These are phyloP conservation scores for Glareola pratincola DNA, from an alignment of 2,113 vertebrate genomes.

Conservation along the genomic window DNA sequence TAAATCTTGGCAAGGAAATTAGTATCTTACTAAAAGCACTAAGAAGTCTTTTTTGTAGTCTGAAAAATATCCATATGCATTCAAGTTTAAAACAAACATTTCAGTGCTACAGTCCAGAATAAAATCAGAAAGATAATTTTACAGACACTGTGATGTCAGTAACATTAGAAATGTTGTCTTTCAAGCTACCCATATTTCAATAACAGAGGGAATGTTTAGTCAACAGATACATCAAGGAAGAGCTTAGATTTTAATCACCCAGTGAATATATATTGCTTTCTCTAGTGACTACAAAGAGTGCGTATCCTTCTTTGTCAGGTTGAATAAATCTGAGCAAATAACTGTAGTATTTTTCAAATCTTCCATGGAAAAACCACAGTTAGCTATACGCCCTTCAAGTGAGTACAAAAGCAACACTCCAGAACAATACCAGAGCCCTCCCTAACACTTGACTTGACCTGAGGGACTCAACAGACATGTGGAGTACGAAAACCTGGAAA, in stretches of 20 bases:
- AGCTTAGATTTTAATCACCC: not conserved
- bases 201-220: not conserved
- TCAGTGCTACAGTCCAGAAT: not conserved
- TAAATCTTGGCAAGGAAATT: not conserved
- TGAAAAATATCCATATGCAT: not conserved
- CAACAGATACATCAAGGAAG: not conserved
- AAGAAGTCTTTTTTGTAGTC: not conserved
- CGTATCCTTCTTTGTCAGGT: not conserved
- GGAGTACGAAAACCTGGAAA: not conserved
- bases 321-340: conserved; percentile 1
- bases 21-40: not conserved
- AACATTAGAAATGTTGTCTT: not conserved
- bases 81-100: not conserved
- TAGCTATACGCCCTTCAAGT: not conserved
- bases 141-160: not conserved
- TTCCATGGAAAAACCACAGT: not conserved
- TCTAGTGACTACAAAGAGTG: not conserved
- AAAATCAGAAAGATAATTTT: not conserved
- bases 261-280: not conserved
- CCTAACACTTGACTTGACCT: not conserved
- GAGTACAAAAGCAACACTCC: not conserved
- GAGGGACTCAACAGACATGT: not conserved
- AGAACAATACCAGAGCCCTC: not conserved
- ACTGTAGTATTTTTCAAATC: not conserved
- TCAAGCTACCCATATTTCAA: not conserved